A percentile compares a stretch with the other conserved stretches of the same genome.
phyloP scores from a whole-genome alignment of 2,113 vertebrate species.

The Crotophaga sulcirostris region DNA sequence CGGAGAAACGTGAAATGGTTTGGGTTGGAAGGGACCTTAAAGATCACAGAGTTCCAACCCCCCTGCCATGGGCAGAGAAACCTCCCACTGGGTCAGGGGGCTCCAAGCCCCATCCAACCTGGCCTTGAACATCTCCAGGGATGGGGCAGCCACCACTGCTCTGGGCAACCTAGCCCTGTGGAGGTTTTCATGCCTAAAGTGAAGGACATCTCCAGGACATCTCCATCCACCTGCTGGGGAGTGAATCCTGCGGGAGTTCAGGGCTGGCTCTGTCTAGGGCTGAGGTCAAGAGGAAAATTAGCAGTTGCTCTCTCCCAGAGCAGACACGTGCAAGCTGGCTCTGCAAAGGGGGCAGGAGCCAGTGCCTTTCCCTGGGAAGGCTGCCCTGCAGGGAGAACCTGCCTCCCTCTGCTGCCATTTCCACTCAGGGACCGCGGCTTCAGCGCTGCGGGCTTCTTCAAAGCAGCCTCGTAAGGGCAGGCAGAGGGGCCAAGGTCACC shows the following conservation, averaged over 20 bases:
- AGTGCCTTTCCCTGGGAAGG: not conserved
- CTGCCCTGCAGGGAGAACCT: not conserved
- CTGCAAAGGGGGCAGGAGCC: not conserved
- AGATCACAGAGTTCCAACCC: no score
- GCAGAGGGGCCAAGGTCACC: not conserved
- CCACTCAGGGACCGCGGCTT: not conserved
- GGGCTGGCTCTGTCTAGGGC: not conserved
- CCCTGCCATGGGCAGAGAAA: no score
- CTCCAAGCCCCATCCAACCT: no score
- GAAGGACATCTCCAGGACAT: not conserved
- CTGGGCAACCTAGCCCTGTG: no score
- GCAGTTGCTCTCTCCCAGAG: not conserved
- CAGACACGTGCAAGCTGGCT: not conserved
- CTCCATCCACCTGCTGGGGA: not conserved
- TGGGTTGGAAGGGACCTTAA: no score
- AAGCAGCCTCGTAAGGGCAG: not conserved
- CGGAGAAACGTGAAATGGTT: no score
- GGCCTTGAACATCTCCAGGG: no score
- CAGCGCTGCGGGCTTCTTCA: not conserved
- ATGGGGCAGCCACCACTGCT: no score
- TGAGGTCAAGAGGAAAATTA: not conserved
- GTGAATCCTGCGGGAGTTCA: rapidly evolving
- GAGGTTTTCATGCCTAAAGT: not conserved
- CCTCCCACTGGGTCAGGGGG: no score
- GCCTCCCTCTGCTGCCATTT: not conserved